These are phyloP conservation scores for Chloromyia formosa DNA, from an alignment of 2,888 invertebrate genomes.

Conservation along the genomic window DNA sequence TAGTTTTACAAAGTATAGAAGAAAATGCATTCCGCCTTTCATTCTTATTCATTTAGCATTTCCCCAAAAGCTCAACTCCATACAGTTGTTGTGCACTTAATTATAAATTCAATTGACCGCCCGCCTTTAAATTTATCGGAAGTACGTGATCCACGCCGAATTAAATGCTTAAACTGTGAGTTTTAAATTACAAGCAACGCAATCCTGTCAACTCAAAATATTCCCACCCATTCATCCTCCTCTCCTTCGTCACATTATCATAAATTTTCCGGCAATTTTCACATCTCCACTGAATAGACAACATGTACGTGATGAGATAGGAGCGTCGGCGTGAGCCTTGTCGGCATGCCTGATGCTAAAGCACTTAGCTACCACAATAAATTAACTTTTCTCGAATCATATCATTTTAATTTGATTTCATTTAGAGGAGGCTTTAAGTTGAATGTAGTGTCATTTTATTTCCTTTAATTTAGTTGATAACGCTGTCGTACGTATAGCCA, in stretches of 20 bases:
- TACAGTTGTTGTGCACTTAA: background rate
- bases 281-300: background rate
- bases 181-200: constrained; percentile 9
- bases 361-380: constrained; percentile 35
- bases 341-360: constrained; percentile 5
- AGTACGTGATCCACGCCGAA: background rate
- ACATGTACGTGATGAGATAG: background rate
- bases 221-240: background rate
- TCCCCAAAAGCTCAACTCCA: too few relatives aligned
- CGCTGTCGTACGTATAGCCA: background rate
- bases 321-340: background rate
- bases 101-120: background rate
- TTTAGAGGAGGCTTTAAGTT: constrained; percentile 24
- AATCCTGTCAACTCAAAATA: constrained; percentile 10
- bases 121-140: background rate
- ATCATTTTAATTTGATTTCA: constrained; percentile 39
- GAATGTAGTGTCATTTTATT: constrained; percentile 38
- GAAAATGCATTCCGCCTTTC: too few relatives aligned
- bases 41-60: too few relatives aligned
- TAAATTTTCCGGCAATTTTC: constrained; percentile 26
- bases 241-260: constrained; percentile 12
- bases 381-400: constrained; percentile 37
- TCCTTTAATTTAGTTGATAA: constrained; percentile 32
- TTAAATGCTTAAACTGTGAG: background rate
- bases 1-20: too few relatives aligned